Evolutionary conservation across 2,888 invertebrate genomes (phyloP).

Genomic region (Acrobasis suavella): DNA sequence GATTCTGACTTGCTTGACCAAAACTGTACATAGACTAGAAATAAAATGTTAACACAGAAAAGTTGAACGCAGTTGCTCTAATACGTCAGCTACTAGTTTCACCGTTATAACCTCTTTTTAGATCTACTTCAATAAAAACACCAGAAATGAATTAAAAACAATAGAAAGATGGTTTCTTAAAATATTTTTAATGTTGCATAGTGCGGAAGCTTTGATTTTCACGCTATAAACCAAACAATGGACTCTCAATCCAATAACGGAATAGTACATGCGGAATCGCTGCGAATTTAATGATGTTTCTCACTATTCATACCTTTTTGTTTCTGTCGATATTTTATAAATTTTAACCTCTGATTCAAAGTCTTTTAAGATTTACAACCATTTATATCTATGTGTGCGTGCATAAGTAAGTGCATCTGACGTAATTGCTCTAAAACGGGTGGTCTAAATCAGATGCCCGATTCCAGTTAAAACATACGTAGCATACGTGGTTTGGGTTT

Average conservation of each 20-base stretch:
- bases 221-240: slow-evolving; percentile 57
- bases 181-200: slow-evolving; percentile 35
- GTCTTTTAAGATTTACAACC: too few relatives aligned
- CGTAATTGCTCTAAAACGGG: too few relatives aligned
- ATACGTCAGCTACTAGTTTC: not conserved
- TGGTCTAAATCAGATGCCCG: too few relatives aligned
- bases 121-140: not conserved
- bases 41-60: too few relatives aligned
- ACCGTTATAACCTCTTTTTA: not conserved
- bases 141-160: slow-evolving; percentile 17
- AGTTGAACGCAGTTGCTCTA: not conserved
- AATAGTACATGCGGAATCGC: slow-evolving; percentile 48
- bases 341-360: too few relatives aligned
- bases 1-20: not conserved
- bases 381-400: too few relatives aligned
- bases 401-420: too few relatives aligned
- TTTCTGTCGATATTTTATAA: slow-evolving; percentile 29
- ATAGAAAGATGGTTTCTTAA: slow-evolving; percentile 13
- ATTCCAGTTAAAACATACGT: too few relatives aligned
- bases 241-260: slow-evolving; percentile 47
- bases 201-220: slow-evolving; percentile 66
- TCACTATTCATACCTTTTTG: slow-evolving; percentile 46
- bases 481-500: too few relatives aligned
- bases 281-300: slow-evolving; percentile 56
- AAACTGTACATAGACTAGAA: too few relatives aligned